Evolutionary conservation across 2,888 invertebrate species (phyloP).

Genomic region (Apodemia duryi): DNA sequence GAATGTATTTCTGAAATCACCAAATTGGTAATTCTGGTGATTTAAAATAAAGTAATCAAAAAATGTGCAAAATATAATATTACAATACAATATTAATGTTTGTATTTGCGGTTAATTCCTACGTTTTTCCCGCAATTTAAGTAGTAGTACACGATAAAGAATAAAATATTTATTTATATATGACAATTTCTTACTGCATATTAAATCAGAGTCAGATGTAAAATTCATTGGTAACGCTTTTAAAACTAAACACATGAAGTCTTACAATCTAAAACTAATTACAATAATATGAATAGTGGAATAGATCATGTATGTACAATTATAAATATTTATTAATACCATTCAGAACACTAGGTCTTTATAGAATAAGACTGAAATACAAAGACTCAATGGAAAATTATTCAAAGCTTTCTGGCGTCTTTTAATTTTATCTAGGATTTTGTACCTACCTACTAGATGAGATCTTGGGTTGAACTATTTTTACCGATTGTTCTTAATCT

Average conservation of each 20-base stretch:
- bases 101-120: not conserved
- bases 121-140: not conserved
- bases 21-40: not conserved
- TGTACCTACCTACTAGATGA: constrained; percentile 72
- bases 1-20: no score
- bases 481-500: constrained; percentile 34
- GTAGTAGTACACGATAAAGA: no score
- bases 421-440: constrained; percentile 59
- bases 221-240: constrained; percentile 76
- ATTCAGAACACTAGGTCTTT: constrained; percentile 9
- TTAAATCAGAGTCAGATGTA: constrained; percentile 35
- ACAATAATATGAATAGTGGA: constrained; percentile 29
- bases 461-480: constrained; percentile 71
- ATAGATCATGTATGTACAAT: constrained; percentile 31
- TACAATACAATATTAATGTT: not conserved
- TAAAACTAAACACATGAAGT: constrained; percentile 65
- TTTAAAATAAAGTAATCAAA: not conserved
- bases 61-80: not conserved
- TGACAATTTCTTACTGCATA: constrained; percentile 6
- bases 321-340: constrained; percentile 19
- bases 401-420: not conserved
- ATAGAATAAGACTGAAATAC: not conserved
- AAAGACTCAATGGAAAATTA: not conserved
- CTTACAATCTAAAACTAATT: constrained; percentile 43
- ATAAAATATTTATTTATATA: not conserved